These are phyloP conservation scores for Ditula angustiorana DNA, from an alignment of 2,888 invertebrate genomes.

Conservation along the genomic window DNA sequence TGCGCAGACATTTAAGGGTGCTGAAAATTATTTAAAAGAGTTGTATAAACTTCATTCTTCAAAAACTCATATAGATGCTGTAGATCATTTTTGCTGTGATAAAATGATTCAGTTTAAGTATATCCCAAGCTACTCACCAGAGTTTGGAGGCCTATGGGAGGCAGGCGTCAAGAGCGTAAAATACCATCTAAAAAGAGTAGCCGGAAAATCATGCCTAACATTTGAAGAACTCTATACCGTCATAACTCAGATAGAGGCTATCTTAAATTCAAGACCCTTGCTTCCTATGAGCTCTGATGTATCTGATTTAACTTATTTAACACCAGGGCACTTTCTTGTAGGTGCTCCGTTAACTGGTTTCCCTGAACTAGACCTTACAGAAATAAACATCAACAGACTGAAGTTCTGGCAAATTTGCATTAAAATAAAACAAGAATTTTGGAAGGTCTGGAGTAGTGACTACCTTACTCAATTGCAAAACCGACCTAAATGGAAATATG, in stretches of 20 bases:
- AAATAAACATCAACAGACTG: constrained; percentile 36
- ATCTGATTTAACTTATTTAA: too few relatives aligned
- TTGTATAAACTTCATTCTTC: constrained; percentile 6
- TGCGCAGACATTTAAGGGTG: constrained; percentile 4
- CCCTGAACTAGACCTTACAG: too few relatives aligned
- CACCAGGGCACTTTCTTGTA: constrained; percentile 43
- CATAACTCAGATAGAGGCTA: constrained; percentile 33
- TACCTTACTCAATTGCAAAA: background rate
- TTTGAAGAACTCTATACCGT: constrained; percentile 40
- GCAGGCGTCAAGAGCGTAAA: too few relatives aligned
- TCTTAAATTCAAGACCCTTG: too few relatives aligned
- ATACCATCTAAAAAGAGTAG: constrained; percentile 30
- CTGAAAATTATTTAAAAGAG: constrained; percentile 5
- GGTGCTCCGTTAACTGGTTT: constrained; percentile 26
- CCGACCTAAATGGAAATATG: background rate
- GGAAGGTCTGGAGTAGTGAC: background rate
- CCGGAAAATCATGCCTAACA: constrained; percentile 27
- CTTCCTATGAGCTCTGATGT: too few relatives aligned
- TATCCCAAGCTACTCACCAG: constrained; percentile 8
- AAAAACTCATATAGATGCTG: background rate
- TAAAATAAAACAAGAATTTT: background rate
- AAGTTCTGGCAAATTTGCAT: constrained; percentile 38
- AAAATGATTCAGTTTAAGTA: background rate
- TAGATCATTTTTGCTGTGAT: background rate
- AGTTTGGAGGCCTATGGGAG: constrained; percentile 42